Evolutionary conservation across 2,888 invertebrate species (phyloP).

Genomic region (Diarsia dahlii): DNA sequence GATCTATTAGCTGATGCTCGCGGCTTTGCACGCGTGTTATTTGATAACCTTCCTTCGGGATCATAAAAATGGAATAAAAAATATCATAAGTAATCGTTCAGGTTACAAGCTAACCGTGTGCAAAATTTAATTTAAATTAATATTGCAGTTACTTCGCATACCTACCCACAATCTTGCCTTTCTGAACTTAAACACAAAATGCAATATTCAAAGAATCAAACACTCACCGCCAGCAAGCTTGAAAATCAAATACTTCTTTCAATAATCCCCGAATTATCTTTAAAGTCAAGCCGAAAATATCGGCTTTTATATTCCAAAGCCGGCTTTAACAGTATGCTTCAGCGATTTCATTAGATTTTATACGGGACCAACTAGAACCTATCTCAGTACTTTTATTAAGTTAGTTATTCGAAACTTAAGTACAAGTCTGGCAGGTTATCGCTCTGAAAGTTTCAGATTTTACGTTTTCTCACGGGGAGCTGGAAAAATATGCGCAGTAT

Average conservation of each 20-base stretch:
- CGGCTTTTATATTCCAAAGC: slow-evolving; percentile 41
- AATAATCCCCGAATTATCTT: slow-evolving; percentile 48
- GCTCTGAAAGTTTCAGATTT: slow-evolving; percentile 61
- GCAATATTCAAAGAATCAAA: slow-evolving; percentile 1
- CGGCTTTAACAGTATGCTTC: slow-evolving; percentile 29
- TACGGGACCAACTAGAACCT: slow-evolving; percentile 54
- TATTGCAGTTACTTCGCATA: not conserved
- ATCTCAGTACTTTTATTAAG: slow-evolving; percentile 62
- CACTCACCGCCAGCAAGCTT: not conserved
- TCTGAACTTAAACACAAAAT: not conserved
- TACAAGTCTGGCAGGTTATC: slow-evolving; percentile 62
- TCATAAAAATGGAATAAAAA: not conserved
- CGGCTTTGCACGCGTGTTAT: not conserved
- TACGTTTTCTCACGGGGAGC: slow-evolving; percentile 59
- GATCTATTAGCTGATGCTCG: not conserved
- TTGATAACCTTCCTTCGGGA: not conserved
- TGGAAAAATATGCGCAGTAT: slow-evolving; percentile 57
- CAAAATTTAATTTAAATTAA: not conserved
- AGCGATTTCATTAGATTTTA: slow-evolving; percentile 60
- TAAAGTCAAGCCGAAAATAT: slow-evolving; percentile 43
- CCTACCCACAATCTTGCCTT: not conserved
- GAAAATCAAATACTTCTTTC: slow-evolving; percentile 37
- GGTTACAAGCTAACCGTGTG: not conserved
- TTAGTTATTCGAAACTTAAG: slow-evolving; percentile 64
- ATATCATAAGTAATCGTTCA: not conserved